A percentile compares a stretch with the other conserved stretches of the same genome.
phyloP scores from a whole-genome alignment of 2,888 invertebrate genomes.

The Helobdella robusta region DNA sequence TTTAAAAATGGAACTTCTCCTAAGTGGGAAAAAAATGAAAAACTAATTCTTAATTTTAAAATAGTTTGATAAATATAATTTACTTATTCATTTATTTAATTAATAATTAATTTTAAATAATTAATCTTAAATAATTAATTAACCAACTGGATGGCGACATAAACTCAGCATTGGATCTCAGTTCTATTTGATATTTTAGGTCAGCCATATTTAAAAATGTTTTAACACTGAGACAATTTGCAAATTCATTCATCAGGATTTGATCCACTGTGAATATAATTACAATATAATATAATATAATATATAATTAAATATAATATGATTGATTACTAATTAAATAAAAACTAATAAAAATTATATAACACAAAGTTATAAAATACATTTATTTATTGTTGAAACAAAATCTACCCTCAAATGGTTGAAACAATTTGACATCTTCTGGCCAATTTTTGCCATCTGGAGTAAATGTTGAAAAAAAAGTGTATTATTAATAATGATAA shows the following conservation, averaged over 20 bases:
- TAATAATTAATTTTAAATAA: background rate
- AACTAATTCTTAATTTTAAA: background rate
- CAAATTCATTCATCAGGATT: constrained; percentile 82
- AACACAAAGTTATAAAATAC: no score
- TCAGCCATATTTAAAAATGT: constrained; percentile 86
- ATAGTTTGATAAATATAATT: background rate
- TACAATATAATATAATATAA: no score
- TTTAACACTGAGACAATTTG: constrained; percentile 83
- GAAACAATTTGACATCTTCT: no score
- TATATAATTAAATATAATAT: no score
- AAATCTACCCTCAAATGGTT: no score
- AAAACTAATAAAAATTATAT: no score
- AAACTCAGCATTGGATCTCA: constrained; percentile 80
- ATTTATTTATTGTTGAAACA: no score
- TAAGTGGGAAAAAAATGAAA: constrained; percentile 39
- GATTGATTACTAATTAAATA: no score
- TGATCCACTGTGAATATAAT: constrained; percentile 63
- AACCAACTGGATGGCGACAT: constrained; percentile 75
- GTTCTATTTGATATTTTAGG: constrained; percentile 70
- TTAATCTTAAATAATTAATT: background rate
- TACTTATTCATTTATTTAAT: background rate
- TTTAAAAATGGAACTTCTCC: constrained; percentile 84
- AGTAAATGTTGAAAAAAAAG: no score
- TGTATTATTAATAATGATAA: no score
- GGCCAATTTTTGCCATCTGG: no score